These are phyloP conservation scores for Cepaea hortensis DNA, from an alignment of 2,888 invertebrate genomes.

Conservation along the genomic window DNA sequence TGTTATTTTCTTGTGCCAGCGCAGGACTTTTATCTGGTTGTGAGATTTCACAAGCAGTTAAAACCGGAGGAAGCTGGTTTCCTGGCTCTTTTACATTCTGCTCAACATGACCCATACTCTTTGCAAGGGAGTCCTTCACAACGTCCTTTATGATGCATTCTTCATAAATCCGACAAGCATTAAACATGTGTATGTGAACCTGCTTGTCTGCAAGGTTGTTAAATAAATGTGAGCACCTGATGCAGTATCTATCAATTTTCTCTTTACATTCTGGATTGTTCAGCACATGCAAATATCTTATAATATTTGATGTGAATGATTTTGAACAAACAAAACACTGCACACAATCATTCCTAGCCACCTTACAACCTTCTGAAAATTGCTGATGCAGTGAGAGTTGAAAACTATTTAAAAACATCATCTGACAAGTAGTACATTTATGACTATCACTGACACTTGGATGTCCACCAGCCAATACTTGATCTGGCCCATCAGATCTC, in stretches of 20 bases:
- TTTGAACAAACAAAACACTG: neutral
- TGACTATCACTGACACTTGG: neutral
- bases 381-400: neutral
- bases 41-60: neutral
- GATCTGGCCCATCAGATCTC: neutral
- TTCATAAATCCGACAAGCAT: neutral
- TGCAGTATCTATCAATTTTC: neutral
- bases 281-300: conserved; percentile 10
- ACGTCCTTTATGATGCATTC: neutral
- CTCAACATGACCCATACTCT: too few relatives aligned
- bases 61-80: neutral
- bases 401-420: neutral
- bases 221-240: neutral
- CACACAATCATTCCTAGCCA: too few relatives aligned
- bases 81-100: too few relatives aligned
- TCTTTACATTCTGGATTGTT: conserved; percentile 1
- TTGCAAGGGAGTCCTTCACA: neutral
- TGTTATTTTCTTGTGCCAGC: too few relatives aligned
- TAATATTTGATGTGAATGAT: neutral
- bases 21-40: too few relatives aligned
- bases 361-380: neutral
- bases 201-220: neutral
- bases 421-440: neutral
- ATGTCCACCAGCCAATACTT: too few relatives aligned
- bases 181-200: neutral